Base-by-base conservation (phyloP, 2,113 vertebrate species). In the Hirundichthys speculiger region DNA sequence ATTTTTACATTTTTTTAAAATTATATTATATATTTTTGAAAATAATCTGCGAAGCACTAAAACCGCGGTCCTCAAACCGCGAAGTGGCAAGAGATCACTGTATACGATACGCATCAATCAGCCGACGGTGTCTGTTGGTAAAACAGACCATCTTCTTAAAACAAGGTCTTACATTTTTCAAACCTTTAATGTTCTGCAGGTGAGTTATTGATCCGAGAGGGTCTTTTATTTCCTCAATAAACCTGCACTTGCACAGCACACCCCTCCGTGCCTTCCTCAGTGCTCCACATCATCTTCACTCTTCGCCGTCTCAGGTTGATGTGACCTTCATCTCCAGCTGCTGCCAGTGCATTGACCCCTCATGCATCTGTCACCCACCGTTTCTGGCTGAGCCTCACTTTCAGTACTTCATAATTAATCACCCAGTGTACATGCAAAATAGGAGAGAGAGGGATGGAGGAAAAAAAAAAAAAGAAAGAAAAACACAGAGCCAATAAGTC, bases 321-420 rank as follows among this genome's bases (percentile, higher is more conserved):
- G 27, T 90, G 89, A 92, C 92, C 92, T 92, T 92, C 81, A 71
- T 85, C 73, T 91, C 88, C 88, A 92, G 90, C 89, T 90, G 92
- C 84, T 81, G 74, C 77, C 85, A 86, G 72, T 52, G 83, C 48
- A 43, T 72, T 83, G 88, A 92, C 88, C 86, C 90, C 67, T 85
- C 79, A 69, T 83, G 73, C 88, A 89, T 91, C 87, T 88, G 82
- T 86, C 89, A 79, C 61, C 67, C 75, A 73, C 67, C 62, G 69
- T 66, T 79, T 65, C 85, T 82, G 80, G 83, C 86, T 71, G 70
- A 54, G 46, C 53, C 63, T 86, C 82, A 72, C 60, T 50, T 80
- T 79, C 47, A 70, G 64, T 69, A 58, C 63, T 86, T 74, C 21
- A 62, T 88, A 89, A 92, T 92, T 91, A 91, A 90, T 88, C 60